A percentile compares a stretch with the other conserved stretches of the same genome.
phyloP scores from a whole-genome alignment of 2,888 invertebrate species.

The Neoitamus cyanurus region DNA sequence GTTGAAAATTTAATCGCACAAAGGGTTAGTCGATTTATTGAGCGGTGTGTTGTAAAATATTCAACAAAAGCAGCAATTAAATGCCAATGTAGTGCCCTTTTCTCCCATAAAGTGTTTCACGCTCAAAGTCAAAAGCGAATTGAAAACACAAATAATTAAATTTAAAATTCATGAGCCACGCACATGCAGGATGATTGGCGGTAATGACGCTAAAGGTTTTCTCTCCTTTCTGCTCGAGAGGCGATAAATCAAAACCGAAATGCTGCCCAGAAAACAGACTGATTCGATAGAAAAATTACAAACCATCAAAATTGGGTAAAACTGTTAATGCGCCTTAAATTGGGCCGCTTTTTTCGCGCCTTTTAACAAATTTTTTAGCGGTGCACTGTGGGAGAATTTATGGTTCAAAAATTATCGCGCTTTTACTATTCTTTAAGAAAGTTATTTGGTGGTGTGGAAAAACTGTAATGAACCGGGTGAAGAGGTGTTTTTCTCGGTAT shows the following conservation, averaged over 20 bases:
- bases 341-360: not conserved
- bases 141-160: not conserved
- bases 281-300: not conserved
- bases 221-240: not conserved
- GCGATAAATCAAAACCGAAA: not conserved
- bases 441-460: not conserved
- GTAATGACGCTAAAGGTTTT: not conserved
- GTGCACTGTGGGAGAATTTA: not conserved
- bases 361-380: not conserved
- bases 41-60: not conserved
- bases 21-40: not conserved
- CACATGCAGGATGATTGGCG: not conserved
- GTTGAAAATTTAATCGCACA: not conserved
- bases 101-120: not conserved
- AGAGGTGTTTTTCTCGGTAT: not conserved
- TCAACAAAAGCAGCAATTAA: not conserved
- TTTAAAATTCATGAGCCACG: not conserved
- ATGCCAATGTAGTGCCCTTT: not conserved
- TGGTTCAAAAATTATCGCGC: not conserved
- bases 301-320: constrained; percentile 1
- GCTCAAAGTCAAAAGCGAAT: not conserved
- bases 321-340: not conserved
- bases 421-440: not conserved
- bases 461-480: not conserved
- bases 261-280: not conserved